Percentiles rank a stretch among this genome's conserved stretches.
Conservation (phyloP, 2,888 invertebrate genomes). For the Amphiduros pacificus region DNA sequence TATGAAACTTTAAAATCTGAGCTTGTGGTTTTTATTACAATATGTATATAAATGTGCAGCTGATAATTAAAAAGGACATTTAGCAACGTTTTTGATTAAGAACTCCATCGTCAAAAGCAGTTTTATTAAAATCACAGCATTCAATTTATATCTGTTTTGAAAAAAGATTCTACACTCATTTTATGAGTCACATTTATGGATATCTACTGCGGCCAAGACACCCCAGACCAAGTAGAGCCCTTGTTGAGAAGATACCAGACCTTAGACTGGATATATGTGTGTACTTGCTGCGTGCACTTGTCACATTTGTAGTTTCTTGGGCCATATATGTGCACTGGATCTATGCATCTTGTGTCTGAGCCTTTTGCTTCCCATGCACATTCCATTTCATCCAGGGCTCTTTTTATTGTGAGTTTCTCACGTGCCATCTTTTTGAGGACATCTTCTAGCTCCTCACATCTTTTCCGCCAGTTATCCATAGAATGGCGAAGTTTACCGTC, state of each 20-base stretch:
- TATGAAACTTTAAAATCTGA: too few relatives aligned
- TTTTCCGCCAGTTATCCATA: conserved; percentile 4
- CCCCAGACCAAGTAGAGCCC: conserved; percentile 6
- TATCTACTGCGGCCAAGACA: conserved; percentile 15
- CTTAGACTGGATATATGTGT: conserved; percentile 8
- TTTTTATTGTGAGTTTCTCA: conserved; percentile 9
- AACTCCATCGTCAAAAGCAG: too few relatives aligned
- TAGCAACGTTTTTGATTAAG: too few relatives aligned
- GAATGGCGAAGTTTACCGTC: neutral
- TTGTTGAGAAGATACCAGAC: conserved; percentile 11
- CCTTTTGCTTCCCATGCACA: conserved; percentile 11
- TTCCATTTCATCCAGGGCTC: conserved; percentile 7
- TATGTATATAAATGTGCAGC: too few relatives aligned
- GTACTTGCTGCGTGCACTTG: conserved; percentile 11
- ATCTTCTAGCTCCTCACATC: conserved; percentile 10
- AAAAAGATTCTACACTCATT: too few relatives aligned
- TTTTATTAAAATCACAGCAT: too few relatives aligned
- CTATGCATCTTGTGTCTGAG: conserved; percentile 13
- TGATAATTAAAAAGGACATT: too few relatives aligned
- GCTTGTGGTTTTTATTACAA: too few relatives aligned
- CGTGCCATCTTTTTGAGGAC: conserved; percentile 5
- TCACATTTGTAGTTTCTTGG: conserved; percentile 12
- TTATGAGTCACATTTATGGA: too few relatives aligned
- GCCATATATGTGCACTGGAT: conserved; percentile 14
- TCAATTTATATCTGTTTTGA: too few relatives aligned